A percentile compares a stretch with the other conserved stretches of the same genome.
phyloP scores from a whole-genome alignment of 2,797 vertebrate genomes.

The Diplodus sargus region DNA sequence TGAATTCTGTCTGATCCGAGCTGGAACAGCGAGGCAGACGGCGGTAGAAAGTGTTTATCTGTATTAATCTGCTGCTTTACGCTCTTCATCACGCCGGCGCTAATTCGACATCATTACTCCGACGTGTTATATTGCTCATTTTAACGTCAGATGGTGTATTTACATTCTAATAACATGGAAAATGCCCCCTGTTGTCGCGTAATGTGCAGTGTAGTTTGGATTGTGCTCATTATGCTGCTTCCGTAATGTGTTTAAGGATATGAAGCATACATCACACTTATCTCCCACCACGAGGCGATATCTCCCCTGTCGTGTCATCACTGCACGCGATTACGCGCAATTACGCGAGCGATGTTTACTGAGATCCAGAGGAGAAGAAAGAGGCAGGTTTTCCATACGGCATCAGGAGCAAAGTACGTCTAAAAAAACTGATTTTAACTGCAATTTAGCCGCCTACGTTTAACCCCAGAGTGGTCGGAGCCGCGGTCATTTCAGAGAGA shows the following conservation, averaged over 20 bases:
- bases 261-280: constrained; percentile 65
- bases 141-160: constrained; percentile 57
- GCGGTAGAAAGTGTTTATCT: constrained; percentile 17
- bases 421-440: neutral
- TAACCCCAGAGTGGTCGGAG: neutral
- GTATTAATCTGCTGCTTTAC: constrained; percentile 39
- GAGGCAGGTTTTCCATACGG: constrained; percentile 5
- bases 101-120: constrained; percentile 57
- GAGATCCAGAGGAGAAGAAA: neutral
- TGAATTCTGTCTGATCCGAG: neutral
- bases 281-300: constrained; percentile 33
- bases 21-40: neutral
- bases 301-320: constrained; percentile 24
- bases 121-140: constrained; percentile 37
- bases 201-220: constrained; percentile 61
- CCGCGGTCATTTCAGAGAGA: neutral
- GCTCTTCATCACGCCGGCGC: constrained; percentile 10
- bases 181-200: constrained; percentile 37
- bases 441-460: neutral
- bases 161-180: constrained; percentile 57
- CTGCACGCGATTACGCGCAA: constrained; percentile 22
- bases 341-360: constrained; percentile 23
- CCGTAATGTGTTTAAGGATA: constrained; percentile 53
- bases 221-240: constrained; percentile 36
- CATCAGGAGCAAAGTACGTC: neutral